A percentile compares a stretch with the other conserved stretches of the same genome.
Evolutionary conservation across 2,113 vertebrate genomes (phyloP).

Genomic region (Lathamus discolor): DNA sequence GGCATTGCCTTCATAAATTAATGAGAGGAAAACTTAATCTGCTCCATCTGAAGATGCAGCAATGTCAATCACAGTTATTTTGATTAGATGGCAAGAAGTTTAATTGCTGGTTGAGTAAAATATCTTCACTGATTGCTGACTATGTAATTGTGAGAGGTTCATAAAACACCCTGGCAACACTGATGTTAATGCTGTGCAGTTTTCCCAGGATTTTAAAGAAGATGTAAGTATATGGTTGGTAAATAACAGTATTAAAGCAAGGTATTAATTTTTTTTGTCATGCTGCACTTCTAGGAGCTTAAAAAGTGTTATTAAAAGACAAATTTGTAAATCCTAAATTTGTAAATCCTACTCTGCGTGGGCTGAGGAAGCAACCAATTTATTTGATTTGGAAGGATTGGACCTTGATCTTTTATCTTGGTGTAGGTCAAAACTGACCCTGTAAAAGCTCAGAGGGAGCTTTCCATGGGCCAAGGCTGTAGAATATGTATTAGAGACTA

Average conservation of each 20-base stretch:
- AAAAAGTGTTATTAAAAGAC: rapidly evolving
- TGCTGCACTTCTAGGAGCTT: not conserved
- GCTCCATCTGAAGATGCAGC: not conserved
- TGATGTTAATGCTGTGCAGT: rapidly evolving
- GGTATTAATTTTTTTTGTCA: not conserved
- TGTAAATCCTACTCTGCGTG: not conserved
- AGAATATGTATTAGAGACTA: not conserved
- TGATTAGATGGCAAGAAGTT: conserved; percentile 27
- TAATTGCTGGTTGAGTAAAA: conserved; percentile 25
- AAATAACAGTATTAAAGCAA: not conserved
- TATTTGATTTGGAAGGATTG: not conserved
- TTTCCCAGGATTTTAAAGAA: not conserved
- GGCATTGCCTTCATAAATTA: not conserved
- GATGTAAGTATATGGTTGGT: not conserved
- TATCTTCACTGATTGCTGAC: conserved; percentile 21
- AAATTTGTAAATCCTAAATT: not conserved
- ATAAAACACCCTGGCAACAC: not conserved
- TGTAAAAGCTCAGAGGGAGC: not conserved
- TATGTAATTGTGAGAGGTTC: not conserved
- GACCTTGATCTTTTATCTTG: not conserved
- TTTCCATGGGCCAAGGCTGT: not conserved
- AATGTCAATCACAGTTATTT: conserved; percentile 5
- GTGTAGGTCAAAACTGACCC: not conserved
- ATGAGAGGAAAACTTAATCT: not conserved
- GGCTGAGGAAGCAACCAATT: not conserved